A percentile compares a stretch with the other conserved stretches of the same genome.
Evolutionary conservation across 1,140 invertebrate genomes (phyloP).

Genomic region (Saccostrea echinata): DNA sequence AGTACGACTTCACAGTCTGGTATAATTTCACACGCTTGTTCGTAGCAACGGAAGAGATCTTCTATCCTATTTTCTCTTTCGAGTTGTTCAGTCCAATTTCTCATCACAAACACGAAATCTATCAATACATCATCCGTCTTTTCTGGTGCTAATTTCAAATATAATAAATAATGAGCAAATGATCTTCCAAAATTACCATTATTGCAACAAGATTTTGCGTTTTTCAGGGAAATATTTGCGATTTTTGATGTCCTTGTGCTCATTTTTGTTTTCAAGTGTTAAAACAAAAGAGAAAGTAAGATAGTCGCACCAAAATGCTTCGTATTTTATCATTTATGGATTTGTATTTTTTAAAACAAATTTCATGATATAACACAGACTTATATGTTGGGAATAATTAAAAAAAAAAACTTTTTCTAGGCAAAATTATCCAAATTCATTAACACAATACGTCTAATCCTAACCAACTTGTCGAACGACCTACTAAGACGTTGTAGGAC

Average conservation of each 20-base stretch:
- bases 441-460: neutral
- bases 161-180: slow-evolving; percentile 72
- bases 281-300: neutral
- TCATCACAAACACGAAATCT: slow-evolving; percentile 68
- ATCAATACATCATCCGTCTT: slow-evolving; percentile 60
- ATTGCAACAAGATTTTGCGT: slow-evolving; percentile 62
- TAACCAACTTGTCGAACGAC: neutral
- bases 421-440: neutral
- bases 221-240: slow-evolving; percentile 57
- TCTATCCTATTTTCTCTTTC: slow-evolving; percentile 61
- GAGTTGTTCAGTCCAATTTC: slow-evolving; percentile 70
- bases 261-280: neutral
- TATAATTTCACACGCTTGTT: slow-evolving; percentile 78
- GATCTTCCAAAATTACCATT: slow-evolving; percentile 69
- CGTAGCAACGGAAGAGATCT: slow-evolving; percentile 79
- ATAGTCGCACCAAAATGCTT: neutral
- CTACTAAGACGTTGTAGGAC: neutral
- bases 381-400: neutral
- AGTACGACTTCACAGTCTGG: slow-evolving; percentile 77
- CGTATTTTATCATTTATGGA: neutral
- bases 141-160: slow-evolving; percentile 65
- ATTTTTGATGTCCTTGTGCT: slow-evolving; percentile 21
- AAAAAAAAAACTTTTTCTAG: neutral
- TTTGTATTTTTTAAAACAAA: neutral
- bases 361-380: neutral